Base-by-base conservation (phyloP, 2,888 invertebrate species). In the Anodontia alba region DNA sequence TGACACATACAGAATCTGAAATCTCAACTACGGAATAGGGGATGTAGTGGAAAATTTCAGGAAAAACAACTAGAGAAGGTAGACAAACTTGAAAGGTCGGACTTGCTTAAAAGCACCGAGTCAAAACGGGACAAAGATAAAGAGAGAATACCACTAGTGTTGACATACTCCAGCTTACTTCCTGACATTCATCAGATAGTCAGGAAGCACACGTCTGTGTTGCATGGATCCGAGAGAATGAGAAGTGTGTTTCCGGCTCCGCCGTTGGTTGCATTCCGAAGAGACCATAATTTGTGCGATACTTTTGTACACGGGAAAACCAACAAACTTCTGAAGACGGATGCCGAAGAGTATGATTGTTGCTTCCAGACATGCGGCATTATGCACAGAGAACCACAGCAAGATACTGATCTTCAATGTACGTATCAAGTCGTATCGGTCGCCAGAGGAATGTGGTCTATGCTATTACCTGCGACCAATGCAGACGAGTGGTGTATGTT, bases 21-120 rank as follows among this genome's bases (percentile, higher is more conserved):
- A 46, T 0, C 0, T 3, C 71, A 66, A 62, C 49, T 77, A 17
- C 23, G 77, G 0, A 12, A 23, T 10, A 51, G 71, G n/a, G 77
- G 77, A 0, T 77, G 62, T 29, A 62, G 62, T n/a, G 49, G 72
- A 3, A 2, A 23, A 2, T 29, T 8, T 5, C 7, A 72, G 0
- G 77, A 62, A 43, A 46, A 1, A 0, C 77, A 77, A 29, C 71
- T 77, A 7, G 1, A 31, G 23, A 42, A 12, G 15, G 77, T 72
- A 12, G 62, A 77, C 38, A 7, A 70, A 29, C 2, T 20, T 38
- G 20, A 51, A n/a, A 51, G 51, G n/a, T 7, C 15, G 15, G 42
- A 42, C n/a, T 51, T 51, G n/a, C n/a, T n/a, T n/a, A n/a, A n/a
- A n/a, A n/a, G n/a, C n/a, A n/a, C 8, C 10, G 43, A 43, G 43